Evolutionary conservation across 1,140 invertebrate species (phyloP).

Genomic region (Zaprionus ghesquierei): DNA sequence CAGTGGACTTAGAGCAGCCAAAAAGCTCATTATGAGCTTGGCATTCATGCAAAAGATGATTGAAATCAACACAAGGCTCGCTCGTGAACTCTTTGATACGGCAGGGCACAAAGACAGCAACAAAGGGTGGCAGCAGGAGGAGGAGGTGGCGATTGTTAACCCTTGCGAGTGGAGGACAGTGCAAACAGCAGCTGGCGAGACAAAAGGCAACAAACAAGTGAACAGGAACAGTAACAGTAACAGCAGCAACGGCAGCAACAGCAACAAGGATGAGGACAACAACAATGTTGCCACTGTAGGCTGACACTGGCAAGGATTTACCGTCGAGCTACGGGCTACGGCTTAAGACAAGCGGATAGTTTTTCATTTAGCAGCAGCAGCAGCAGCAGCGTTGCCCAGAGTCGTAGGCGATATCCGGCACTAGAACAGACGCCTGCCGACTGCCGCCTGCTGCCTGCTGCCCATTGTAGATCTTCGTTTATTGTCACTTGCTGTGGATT

Average conservation of each 20-base stretch:
- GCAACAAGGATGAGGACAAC: neutral
- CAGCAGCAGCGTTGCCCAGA: conserved; percentile 1
- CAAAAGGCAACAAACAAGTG: conserved; percentile 26
- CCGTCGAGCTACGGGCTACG: conserved; percentile 7
- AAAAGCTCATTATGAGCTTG: conserved; percentile 46
- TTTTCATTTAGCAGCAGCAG: conserved; percentile 47
- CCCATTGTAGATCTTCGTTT: conserved; percentile 62
- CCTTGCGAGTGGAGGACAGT: neutral
- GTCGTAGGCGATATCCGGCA: neutral
- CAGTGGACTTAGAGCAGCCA: conserved; percentile 16
- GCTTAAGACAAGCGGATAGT: conserved; percentile 62
- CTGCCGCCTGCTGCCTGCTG: neutral
- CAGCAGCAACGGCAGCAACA: neutral
- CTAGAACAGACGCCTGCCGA: neutral
- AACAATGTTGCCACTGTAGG: conserved; percentile 6
- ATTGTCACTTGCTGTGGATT: conserved; percentile 80
- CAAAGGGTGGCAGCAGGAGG: neutral
- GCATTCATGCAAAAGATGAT: conserved; percentile 49
- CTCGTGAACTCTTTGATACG: conserved; percentile 10
- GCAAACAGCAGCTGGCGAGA: conserved; percentile 11
- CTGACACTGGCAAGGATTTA: conserved; percentile 41
- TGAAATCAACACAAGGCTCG: conserved; percentile 33
- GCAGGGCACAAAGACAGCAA: neutral
- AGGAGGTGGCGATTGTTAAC: conserved; percentile 13
- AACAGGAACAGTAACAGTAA: neutral